phyloP scores from a whole-genome alignment of 2,888 invertebrate genomes.

The Eupithecia inturbata region DNA sequence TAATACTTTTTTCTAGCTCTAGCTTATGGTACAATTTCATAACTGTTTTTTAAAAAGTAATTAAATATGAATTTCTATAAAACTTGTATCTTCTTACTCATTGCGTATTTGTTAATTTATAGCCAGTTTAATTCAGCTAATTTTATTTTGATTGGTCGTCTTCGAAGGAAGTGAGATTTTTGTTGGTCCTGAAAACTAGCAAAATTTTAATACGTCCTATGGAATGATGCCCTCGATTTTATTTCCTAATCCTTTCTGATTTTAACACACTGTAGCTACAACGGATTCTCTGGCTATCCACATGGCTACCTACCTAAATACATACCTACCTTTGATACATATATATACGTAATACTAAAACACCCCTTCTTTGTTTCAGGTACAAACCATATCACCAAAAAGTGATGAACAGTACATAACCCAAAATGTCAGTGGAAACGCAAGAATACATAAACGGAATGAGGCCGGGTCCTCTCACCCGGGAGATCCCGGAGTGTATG shows the following conservation, averaged over 20 bases:
- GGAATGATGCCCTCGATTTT: background rate
- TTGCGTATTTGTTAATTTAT: background rate
- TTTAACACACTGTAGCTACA: background rate
- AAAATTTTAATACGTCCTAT: background rate
- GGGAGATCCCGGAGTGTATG: slow-evolving; percentile 80
- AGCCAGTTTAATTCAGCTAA: background rate
- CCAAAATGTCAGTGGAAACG: slow-evolving; percentile 68
- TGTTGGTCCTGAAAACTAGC: background rate
- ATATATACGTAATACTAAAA: background rate
- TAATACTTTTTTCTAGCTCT: slow-evolving; percentile 7
- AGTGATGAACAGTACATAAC: slow-evolving; percentile 59
- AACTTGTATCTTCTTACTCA: no score
- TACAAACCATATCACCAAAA: slow-evolving; percentile 45
- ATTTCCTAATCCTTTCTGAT: background rate
- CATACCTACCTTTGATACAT: background rate
- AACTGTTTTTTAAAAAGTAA: no score
- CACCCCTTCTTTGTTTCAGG: slow-evolving; percentile 51
- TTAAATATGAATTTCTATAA: no score
- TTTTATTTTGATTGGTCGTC: background rate
- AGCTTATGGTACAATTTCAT: background rate
- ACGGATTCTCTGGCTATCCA: background rate
- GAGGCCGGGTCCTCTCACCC: slow-evolving; percentile 73
- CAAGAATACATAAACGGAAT: slow-evolving; percentile 76
- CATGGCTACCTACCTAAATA: no score
- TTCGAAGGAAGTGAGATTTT: background rate